Percentiles rank a stretch among this genome's conserved stretches.
Evolutionary conservation across 1,140 invertebrate species (phyloP).

Genomic region (Halyomorpha halys): DNA sequence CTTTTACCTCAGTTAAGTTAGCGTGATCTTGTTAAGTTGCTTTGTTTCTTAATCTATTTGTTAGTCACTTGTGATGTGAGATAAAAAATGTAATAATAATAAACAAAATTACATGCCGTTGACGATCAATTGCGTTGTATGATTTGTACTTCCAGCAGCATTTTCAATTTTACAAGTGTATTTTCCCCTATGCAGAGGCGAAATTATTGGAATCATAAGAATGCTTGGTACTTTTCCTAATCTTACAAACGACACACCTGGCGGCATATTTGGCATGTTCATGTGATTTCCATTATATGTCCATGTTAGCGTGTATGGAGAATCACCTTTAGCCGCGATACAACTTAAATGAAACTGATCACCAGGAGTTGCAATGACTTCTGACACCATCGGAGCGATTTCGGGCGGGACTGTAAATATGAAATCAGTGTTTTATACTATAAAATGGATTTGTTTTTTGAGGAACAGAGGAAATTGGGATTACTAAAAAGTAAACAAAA

Average conservation of each 20-base stretch:
- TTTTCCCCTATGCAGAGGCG: conserved; percentile 28
- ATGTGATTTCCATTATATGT: conserved; percentile 46
- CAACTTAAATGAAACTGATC: conserved; percentile 14
- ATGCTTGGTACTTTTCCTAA: conserved; percentile 25
- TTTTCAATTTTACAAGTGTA: conserved; percentile 32
- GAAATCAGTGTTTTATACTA: not conserved
- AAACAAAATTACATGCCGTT: conserved; percentile 30
- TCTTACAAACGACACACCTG: conserved; percentile 26
- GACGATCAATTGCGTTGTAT: conserved; percentile 29
- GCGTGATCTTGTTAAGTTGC: too few species aligned
- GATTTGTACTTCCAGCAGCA: conserved; percentile 25
- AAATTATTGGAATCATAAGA: conserved; percentile 29
- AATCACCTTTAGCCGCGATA: conserved; percentile 18
- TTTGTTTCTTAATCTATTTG: too few species aligned
- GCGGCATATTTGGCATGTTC: conserved; percentile 32
- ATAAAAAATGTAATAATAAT: too few species aligned
- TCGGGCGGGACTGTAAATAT: conserved; percentile 31
- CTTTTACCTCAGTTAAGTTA: too few species aligned
- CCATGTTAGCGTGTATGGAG: conserved; percentile 64
- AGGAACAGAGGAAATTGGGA: too few species aligned
- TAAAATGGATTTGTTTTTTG: not conserved
- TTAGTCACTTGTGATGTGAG: too few species aligned
- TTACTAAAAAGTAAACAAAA: not conserved
- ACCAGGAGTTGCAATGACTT: conserved; percentile 36
- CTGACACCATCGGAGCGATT: conserved; percentile 70